phyloP scores from a whole-genome alignment of 2,888 invertebrate genomes.

The Cheilosia grossa region DNA sequence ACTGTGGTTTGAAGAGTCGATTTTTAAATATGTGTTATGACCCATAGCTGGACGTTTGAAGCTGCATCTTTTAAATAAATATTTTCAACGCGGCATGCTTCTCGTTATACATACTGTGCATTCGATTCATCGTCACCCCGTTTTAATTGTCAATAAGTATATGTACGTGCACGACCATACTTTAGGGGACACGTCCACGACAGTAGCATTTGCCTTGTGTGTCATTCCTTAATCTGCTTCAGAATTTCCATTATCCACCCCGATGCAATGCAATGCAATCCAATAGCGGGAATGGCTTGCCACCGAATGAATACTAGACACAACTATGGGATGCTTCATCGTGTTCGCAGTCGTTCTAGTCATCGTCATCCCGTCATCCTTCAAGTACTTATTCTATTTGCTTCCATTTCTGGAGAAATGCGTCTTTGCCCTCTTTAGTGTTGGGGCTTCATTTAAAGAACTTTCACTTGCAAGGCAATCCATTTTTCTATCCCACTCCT shows the following conservation, averaged over 20 bases:
- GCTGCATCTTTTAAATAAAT: too few species aligned
- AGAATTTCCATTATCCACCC: slow-evolving; percentile 33
- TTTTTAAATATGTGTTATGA: too few species aligned
- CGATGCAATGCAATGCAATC: slow-evolving; percentile 34
- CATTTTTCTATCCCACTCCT: background rate
- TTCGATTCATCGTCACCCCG: too few species aligned
- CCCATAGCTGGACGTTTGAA: too few species aligned
- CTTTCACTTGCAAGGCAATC: slow-evolving; percentile 11
- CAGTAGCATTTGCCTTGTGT: slow-evolving; percentile 26
- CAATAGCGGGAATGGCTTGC: slow-evolving; percentile 42
- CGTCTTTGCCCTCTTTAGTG: slow-evolving; percentile 24
- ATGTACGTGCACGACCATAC: too few species aligned
- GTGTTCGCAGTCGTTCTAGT: background rate
- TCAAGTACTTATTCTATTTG: slow-evolving; percentile 37
- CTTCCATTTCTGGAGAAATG: slow-evolving; percentile 6
- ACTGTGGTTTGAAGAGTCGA: too few species aligned
- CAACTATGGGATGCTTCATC: background rate
- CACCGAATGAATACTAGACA: slow-evolving; percentile 8
- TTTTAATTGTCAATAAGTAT: too few species aligned
- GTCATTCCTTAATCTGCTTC: slow-evolving; percentile 44
- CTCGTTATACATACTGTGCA: too few species aligned
- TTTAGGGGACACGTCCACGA: slow-evolving; percentile 17
- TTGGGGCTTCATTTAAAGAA: slow-evolving; percentile 44
- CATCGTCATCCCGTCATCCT: background rate
- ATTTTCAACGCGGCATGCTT: too few species aligned